phyloP scores from a whole-genome alignment of 2,113 vertebrate species.

The Aptenodytes patagonicus region DNA sequence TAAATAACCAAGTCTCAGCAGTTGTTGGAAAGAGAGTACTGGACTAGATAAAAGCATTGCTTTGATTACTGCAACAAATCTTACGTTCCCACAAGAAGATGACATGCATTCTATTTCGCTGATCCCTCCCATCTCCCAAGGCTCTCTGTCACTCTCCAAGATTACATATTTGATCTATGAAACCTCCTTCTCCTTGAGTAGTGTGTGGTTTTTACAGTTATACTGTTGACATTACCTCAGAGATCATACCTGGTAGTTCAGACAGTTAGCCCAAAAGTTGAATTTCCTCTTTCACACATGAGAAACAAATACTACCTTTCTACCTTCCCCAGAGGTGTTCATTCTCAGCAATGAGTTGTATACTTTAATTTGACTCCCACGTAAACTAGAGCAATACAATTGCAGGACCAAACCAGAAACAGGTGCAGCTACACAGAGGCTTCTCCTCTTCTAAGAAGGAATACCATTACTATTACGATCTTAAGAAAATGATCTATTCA shows the following conservation, averaged over 20 bases:
- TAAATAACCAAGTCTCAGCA: background rate
- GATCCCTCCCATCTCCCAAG: background rate
- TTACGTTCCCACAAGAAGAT: background rate
- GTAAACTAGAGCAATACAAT: background rate
- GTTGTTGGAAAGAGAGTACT: background rate
- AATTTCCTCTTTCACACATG: background rate
- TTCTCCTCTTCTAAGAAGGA: background rate
- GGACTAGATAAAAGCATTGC: background rate
- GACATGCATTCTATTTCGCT: background rate
- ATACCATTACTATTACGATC: background rate
- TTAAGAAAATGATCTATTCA: background rate
- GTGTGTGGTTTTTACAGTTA: background rate
- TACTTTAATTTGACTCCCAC: background rate
- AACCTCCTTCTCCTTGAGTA: background rate
- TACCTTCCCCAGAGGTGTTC: background rate
- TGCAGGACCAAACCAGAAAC: background rate
- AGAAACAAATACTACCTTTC: background rate
- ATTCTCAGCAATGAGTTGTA: background rate
- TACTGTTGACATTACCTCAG: background rate
- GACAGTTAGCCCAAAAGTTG: background rate
- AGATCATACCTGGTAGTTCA: background rate
- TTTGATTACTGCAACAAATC: background rate
- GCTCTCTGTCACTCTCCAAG: background rate
- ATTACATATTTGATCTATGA: background rate
- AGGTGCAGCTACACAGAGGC: background rate